phyloP scores from a whole-genome alignment of 2,113 vertebrate species.

The Clarias gariepinus region DNA sequence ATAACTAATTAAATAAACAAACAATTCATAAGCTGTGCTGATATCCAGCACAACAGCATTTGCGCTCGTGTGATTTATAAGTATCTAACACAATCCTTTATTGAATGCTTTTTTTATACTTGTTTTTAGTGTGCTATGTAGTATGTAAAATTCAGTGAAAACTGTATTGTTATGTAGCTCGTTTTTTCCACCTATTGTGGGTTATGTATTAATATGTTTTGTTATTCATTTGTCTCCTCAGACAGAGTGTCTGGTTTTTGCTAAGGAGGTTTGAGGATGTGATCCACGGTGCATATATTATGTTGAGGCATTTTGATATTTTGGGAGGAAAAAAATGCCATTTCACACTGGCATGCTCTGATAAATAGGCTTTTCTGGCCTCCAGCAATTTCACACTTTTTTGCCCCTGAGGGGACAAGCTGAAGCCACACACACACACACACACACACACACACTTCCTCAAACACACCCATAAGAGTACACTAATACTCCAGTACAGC shows the following conservation, averaged over 20 bases:
- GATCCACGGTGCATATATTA: conserved; percentile 74
- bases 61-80: too few relatives aligned
- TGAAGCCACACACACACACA: conserved; percentile 47
- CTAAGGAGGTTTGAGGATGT: conserved; percentile 67
- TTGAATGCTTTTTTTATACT: neutral
- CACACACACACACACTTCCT: conserved; percentile 57
- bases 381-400: conserved; percentile 78
- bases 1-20: too few relatives aligned
- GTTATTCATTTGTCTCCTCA: conserved; percentile 31
- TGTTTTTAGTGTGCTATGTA: neutral
- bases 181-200: neutral
- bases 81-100: neutral
- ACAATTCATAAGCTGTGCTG: too few relatives aligned
- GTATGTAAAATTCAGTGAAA: neutral
- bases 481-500: conserved; percentile 78
- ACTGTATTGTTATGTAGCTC: neutral
- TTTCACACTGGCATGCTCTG: conserved; percentile 82
- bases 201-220: neutral
- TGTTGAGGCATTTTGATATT: conserved; percentile 80
- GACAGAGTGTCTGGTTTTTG: conserved; percentile 18
- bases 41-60: too few relatives aligned
- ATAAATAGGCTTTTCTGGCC: conserved; percentile 80
- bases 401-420: conserved; percentile 68
- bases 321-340: conserved; percentile 66
- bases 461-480: conserved; percentile 65